Evolutionary conservation across 2,888 invertebrate genomes (phyloP).

Genomic region (Sabatieria punctata): DNA sequence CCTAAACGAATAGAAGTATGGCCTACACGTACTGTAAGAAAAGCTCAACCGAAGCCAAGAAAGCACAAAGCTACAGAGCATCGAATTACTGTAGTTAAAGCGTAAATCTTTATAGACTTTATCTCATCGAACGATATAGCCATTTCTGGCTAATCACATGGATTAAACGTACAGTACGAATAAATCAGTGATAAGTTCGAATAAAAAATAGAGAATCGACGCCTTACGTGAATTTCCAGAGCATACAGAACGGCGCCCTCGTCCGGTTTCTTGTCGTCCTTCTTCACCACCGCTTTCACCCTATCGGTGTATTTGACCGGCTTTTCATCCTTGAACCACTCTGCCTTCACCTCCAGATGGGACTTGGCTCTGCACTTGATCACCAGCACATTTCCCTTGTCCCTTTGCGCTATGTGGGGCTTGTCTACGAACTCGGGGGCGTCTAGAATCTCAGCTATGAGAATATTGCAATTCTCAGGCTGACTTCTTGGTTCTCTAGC

Average conservation of each 20-base stretch:
- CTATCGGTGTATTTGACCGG: slow-evolving; percentile 25
- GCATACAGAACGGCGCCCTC: slow-evolving; percentile 24
- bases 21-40: no score
- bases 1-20: no score
- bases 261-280: slow-evolving; percentile 25
- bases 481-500: no score
- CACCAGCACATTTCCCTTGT: slow-evolving; percentile 26
- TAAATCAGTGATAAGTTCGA: no score
- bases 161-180: no score
- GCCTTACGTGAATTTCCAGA: slow-evolving; percentile 19
- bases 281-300: slow-evolving; percentile 24
- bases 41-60: no score
- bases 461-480: no score
- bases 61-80: no score
- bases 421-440: slow-evolving; percentile 32
- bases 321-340: slow-evolving; percentile 32
- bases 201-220: neutral
- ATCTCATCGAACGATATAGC: no score
- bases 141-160: no score
- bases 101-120: no score
- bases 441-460: slow-evolving; percentile 18
- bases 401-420: slow-evolving; percentile 30
- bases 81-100: no score
- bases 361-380: slow-evolving; percentile 29
- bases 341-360: slow-evolving; percentile 26